Evolutionary conservation across 2,888 invertebrate species (phyloP).

Genomic region (Artemia sinica): DNA sequence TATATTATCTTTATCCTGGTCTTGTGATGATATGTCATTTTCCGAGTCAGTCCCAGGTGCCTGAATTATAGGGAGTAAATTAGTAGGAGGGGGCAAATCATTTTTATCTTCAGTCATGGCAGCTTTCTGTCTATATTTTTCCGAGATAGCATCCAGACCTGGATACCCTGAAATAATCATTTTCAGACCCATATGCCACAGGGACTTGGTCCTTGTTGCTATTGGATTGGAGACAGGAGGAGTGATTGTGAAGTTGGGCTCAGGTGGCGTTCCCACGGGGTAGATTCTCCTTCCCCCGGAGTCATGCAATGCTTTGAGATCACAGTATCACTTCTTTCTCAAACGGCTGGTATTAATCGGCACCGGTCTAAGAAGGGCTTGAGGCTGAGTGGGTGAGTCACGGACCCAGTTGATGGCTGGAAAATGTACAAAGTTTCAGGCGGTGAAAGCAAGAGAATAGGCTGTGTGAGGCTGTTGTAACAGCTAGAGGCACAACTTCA

Average conservation of each 20-base stretch:
- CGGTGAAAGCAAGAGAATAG: not conserved
- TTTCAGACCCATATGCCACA: slow-evolving; percentile 10
- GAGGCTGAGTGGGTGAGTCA: slow-evolving; percentile 2
- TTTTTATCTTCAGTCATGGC: not conserved
- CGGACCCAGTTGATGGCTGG: not conserved
- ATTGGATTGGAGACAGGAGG: not conserved
- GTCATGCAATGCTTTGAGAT: slow-evolving; percentile 12
- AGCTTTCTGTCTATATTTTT: slow-evolving; percentile 12
- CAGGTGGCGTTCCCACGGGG: not conserved
- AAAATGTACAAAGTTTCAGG: not conserved
- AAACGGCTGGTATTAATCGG: not conserved
- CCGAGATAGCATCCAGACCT: slow-evolving; percentile 1
- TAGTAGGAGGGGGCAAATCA: not conserved
- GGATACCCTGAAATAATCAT: slow-evolving; percentile 3
- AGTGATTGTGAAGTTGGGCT: not conserved
- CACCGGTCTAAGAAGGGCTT: slow-evolving; percentile 9
- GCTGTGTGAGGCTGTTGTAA: slow-evolving; percentile 5
- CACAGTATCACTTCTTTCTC: slow-evolving; percentile 12
- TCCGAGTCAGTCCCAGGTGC: not conserved
- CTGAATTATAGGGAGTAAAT: not conserved
- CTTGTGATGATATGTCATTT: not conserved
- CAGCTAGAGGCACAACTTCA: slow-evolving; percentile 10
- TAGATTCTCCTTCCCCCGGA: slow-evolving; percentile 5
- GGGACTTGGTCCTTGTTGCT: not conserved
- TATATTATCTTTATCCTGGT: no score